A percentile compares a stretch with the other conserved stretches of the same genome.
These are phyloP conservation scores for Campylorhamphus procurvoides DNA, from an alignment of 2,113 vertebrate species.

Conservation along the genomic window DNA sequence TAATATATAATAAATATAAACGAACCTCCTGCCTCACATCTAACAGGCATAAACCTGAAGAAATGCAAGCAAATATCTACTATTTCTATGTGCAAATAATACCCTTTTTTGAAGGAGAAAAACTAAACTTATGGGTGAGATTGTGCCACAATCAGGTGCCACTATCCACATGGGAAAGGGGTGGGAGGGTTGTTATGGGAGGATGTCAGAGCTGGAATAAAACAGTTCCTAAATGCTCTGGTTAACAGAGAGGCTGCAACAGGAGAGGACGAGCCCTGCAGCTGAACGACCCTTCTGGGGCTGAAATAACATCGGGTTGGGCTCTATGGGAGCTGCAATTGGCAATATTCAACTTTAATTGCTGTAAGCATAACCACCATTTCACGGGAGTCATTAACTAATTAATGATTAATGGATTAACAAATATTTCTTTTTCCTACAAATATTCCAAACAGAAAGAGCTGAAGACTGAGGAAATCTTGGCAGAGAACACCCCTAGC, in stretches of 20 bases:
- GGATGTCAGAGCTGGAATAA: neutral
- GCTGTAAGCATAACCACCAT: neutral
- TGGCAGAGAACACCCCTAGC: neutral
- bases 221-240: neutral
- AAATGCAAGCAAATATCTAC: neutral
- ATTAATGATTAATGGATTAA: conserved; percentile 11
- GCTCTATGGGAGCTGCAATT: neutral
- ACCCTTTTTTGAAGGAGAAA: neutral
- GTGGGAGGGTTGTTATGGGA: neutral
- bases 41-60: neutral
- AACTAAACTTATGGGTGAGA: accelerated
- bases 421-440: neutral
- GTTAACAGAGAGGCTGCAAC: neutral
- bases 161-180: neutral
- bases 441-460: neutral
- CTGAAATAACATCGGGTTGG: accelerated
- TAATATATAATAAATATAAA: neutral
- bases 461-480: neutral
- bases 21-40: accelerated
- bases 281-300: neutral
- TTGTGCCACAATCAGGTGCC: neutral
- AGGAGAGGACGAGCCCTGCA: neutral
- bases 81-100: neutral
- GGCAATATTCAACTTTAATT: neutral
- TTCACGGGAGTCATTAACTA: neutral